Base-by-base conservation (phyloP, 2,888 invertebrate species). In the Drosophila peninsularis region DNA sequence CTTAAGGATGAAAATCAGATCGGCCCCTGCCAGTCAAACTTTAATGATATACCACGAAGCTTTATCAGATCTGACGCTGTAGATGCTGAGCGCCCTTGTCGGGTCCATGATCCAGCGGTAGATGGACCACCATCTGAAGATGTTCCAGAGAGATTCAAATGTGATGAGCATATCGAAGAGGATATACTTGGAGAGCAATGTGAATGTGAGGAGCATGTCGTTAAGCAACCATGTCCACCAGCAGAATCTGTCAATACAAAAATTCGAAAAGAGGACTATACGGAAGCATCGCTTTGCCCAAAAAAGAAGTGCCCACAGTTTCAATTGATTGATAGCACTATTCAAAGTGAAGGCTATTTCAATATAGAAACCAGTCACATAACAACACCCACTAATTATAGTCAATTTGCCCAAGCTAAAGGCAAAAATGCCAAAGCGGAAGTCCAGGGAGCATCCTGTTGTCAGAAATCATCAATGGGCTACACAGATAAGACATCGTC, bases 401-500 rank as follows among this genome's bases (percentile, higher is more conserved):
- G 39, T 14, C 6, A 19, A 19, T 6, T 10, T 11, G 11, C 19
- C 4, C 27, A 37, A 6, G n/a, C 0, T n/a, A n/a, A 32, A 30
- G 32, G 24, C 1, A 9, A 17, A 5, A n/a, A 9, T 21, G 42
- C 10, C 1, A 19, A n/a, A 13, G 42, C 30, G 4, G 27, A 34
- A 5, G 39, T 42, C 10, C 7, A 36, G 14, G 9, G 13, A 7
- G 49, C 61, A 37, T 3, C 52, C 7, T 52, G 19, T 4, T 41
- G 7, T 9, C 52, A 49, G 7, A 76, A 69, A 13, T 42, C 76
- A 2, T 83, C 80, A 5, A 62, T 80, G 14, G 80, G 74, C 1
- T 21, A 34, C 6, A 54, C 68, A 3, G 63, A 71, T 2, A 75
- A 68, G 30, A 80, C 83, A 0, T 86, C 82, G 6, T 83, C 75